A percentile compares a stretch with the other conserved stretches of the same genome.
Evolutionary conservation across 2,113 vertebrate genomes (phyloP).

Genomic region (Thryonomys swinderianus): DNA sequence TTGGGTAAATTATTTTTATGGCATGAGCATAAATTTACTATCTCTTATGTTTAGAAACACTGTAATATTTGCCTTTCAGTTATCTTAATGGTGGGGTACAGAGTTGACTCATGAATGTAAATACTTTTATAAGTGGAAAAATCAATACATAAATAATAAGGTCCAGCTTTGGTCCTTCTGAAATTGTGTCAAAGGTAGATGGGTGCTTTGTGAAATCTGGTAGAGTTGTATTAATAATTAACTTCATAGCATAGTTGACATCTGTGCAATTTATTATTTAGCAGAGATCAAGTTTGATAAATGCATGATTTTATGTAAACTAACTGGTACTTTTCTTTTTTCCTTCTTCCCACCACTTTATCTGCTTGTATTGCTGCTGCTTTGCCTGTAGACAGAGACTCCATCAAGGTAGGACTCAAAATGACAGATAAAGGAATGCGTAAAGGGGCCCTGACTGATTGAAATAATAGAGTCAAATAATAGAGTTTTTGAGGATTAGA

Average conservation of each 20-base stretch:
- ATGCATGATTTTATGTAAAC: conserved; percentile 83
- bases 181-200: conserved; percentile 72
- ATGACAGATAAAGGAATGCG: conserved; percentile 59
- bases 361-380: conserved; percentile 62
- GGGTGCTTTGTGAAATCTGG: conserved; percentile 75
- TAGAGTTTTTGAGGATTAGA: conserved; percentile 42
- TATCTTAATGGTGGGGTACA: conserved; percentile 55
- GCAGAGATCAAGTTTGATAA: conserved; percentile 69
- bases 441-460: neutral
- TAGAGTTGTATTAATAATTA: conserved; percentile 81
- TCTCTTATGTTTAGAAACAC: conserved; percentile 59
- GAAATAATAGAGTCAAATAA: neutral
- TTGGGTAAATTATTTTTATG: conserved; percentile 67
- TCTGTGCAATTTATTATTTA: conserved; percentile 83
- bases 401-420: conserved; percentile 90
- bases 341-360: neutral
- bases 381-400: conserved; percentile 90
- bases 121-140: conserved; percentile 61
- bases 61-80: conserved; percentile 41
- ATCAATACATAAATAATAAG: conserved; percentile 33
- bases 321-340: conserved; percentile 81
- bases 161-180: conserved; percentile 35
- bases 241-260: conserved; percentile 78
- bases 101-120: conserved; percentile 54
- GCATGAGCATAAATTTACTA: conserved; percentile 50